Evolutionary conservation across 2,888 invertebrate species (phyloP).

Genomic region (Rapana venosa): DNA sequence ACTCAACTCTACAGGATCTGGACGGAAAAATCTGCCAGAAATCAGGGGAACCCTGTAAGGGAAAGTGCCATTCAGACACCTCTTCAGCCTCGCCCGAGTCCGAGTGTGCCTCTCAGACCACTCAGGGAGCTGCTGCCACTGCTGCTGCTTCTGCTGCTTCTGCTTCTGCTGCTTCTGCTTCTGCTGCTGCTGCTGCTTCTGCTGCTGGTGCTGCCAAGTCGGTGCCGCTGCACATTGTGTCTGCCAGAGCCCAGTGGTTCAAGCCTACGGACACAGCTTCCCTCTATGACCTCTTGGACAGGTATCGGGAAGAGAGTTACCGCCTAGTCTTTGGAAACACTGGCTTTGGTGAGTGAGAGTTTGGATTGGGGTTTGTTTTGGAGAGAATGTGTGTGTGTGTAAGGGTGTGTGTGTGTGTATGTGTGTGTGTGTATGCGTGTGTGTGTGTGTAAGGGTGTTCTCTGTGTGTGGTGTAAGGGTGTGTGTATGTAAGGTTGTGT

Average conservation of each 20-base stretch:
- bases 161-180: background rate
- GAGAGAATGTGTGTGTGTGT: background rate
- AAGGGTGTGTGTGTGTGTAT: background rate
- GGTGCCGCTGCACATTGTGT: constrained; percentile 58
- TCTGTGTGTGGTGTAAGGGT: background rate
- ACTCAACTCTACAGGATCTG: constrained; percentile 56
- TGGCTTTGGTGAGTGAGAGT: constrained; percentile 75
- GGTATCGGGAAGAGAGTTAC: constrained; percentile 54
- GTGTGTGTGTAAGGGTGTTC: background rate
- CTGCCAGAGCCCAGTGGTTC: constrained; percentile 61
- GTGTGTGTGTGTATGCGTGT: background rate
- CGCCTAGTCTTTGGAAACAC: constrained; percentile 87
- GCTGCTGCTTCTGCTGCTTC: too few relatives aligned
- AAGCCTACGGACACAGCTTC: constrained; percentile 59
- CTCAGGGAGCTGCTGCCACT: background rate
- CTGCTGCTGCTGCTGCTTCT: background rate
- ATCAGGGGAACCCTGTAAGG: constrained; percentile 59
- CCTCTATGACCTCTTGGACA: constrained; percentile 56
- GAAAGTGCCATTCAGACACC: constrained; percentile 35
- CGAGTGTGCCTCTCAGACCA: too few relatives aligned
- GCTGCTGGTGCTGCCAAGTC: background rate
- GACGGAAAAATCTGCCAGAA: constrained; percentile 57
- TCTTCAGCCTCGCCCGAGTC: background rate
- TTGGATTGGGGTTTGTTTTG: background rate
- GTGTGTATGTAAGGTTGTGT: background rate